Conservation (phyloP, 2,888 invertebrate genomes). For the Archips xylosteana region DNA sequence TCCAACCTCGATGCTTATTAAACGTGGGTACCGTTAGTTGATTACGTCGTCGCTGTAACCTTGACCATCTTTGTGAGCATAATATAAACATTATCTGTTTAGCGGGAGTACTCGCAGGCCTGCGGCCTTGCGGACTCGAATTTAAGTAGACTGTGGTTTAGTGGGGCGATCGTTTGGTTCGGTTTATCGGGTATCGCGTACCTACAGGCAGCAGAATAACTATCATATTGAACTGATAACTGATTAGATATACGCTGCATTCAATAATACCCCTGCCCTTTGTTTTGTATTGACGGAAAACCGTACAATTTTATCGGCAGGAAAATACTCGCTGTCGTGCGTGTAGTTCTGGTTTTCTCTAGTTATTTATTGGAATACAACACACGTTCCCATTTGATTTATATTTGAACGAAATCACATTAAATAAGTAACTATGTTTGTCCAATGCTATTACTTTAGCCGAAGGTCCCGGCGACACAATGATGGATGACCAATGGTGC, state of each 20-base stretch:
- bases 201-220: conserved; percentile 61
- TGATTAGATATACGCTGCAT: conserved; percentile 75
- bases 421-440: conserved; percentile 14
- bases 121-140: conserved; percentile 30
- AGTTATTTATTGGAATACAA: not conserved
- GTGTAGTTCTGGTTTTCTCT: not conserved
- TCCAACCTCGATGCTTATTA: conserved; percentile 6
- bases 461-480: conserved; percentile 30
- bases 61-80: conserved; percentile 71
- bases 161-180: conserved; percentile 49
- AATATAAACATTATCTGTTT: conserved; percentile 48
- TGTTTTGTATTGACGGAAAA: conserved; percentile 29
- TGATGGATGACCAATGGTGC: conserved; percentile 24
- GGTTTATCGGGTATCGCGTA: conserved; percentile 44
- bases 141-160: conserved; percentile 51
- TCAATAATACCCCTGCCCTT: conserved; percentile 63
- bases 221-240: conserved; percentile 79
- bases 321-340: not conserved
- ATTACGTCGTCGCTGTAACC: conserved; percentile 71
- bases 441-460: conserved; percentile 17
- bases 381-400: not conserved
- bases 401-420: conserved; percentile 24
- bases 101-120: conserved; percentile 11
- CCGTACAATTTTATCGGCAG: not conserved
- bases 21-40: conserved; percentile 50